Conservation (phyloP, 2,113 vertebrate species). For the Maccullochella peelii region DNA sequence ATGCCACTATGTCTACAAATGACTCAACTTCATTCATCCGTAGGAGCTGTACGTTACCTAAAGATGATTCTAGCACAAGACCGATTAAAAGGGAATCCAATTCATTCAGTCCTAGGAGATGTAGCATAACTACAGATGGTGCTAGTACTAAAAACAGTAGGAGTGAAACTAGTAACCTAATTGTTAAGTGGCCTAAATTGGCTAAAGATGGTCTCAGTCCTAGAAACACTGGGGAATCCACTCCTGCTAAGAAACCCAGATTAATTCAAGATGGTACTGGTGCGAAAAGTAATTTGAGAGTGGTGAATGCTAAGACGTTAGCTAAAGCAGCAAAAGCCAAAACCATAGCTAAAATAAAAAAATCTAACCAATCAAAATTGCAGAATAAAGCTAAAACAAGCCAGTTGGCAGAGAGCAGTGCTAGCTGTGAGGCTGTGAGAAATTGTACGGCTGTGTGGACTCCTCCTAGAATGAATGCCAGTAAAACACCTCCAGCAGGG, state of each 20-base stretch:
- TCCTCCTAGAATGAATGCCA: conserved; percentile 37
- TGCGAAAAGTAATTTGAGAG: background rate
- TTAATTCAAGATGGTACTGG: background rate
- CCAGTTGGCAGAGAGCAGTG: background rate
- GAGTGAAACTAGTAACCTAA: background rate
- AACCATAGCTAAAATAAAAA: background rate
- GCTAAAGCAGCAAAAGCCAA: conserved; percentile 33
- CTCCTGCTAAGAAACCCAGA: conserved; percentile 43
- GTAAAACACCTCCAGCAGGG: background rate
- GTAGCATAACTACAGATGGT: background rate
- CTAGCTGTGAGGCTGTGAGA: background rate
- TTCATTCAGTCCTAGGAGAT: background rate
- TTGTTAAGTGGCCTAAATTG: background rate
- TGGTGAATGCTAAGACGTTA: conserved; percentile 22
- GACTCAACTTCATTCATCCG: background rate
- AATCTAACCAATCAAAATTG: background rate
- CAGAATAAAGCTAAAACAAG: background rate
- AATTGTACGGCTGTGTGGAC: conserved; percentile 55
- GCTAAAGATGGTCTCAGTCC: background rate
- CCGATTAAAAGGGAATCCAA: conserved; percentile 12
- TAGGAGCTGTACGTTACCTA: conserved; percentile 1
- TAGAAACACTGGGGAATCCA: background rate
- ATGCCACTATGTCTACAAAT: background rate
- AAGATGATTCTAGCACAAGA: background rate
- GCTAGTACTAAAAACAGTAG: background rate